Conservation (phyloP, 2,888 invertebrate species). For the Cantharis lateralis region DNA sequence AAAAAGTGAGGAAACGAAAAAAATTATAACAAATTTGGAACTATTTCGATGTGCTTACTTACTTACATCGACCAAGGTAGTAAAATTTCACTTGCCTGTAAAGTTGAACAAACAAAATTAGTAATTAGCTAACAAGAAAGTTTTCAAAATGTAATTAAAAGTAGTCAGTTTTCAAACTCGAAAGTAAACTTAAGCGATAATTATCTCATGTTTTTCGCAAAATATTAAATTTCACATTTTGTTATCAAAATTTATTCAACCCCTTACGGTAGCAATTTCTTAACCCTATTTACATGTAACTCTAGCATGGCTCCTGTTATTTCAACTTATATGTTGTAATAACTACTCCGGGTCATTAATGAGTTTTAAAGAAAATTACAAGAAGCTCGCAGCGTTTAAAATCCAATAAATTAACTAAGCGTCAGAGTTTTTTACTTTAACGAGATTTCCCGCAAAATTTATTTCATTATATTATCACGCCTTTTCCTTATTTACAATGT, state of each 20-base stretch:
- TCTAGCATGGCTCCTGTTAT: background rate
- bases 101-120: background rate
- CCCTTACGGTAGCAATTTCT: background rate
- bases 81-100: background rate
- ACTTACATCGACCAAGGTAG: background rate
- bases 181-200: background rate
- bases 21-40: background rate
- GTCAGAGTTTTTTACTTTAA: background rate
- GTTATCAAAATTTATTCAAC: background rate
- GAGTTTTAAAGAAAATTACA: background rate
- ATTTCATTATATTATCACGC: background rate
- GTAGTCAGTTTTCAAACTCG: background rate
- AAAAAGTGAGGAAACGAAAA: background rate
- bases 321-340: background rate
- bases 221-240: background rate
- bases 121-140: background rate
- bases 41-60: background rate
- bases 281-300: background rate
- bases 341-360: background rate
- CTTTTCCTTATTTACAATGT: background rate
- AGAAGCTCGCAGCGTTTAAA: background rate
- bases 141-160: background rate
- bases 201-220: background rate
- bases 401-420: background rate
- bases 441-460: background rate